These are phyloP conservation scores for Varecia variegata DNA, from an alignment of 2,797 vertebrate species.

Conservation along the genomic window DNA sequence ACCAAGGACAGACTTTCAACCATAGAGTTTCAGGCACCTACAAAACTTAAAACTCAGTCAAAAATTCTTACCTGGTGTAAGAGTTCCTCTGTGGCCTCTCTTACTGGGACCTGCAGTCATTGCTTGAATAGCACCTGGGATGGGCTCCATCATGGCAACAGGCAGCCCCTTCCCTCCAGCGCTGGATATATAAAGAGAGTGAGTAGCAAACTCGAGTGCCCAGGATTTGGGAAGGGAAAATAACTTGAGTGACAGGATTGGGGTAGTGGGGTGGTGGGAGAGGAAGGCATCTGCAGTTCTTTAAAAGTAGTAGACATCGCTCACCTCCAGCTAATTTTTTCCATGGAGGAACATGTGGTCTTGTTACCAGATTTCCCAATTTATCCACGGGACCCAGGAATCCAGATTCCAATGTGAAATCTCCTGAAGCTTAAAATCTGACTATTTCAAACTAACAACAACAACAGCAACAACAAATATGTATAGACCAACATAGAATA, in stretches of 20 bases:
- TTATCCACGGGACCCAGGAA: neutral
- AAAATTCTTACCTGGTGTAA: neutral
- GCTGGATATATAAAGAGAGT: neutral
- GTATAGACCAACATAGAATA: neutral
- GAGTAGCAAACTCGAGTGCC: neutral
- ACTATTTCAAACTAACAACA: neutral
- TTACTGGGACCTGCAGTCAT: fast-evolving
- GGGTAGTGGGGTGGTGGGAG: neutral
- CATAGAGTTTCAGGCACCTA: neutral
- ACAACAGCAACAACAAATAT: neutral
- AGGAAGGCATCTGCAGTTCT: neutral
- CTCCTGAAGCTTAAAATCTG: neutral
- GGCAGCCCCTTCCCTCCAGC: neutral
- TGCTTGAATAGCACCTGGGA: neutral
- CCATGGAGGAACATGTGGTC: neutral
- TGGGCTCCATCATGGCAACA: fast-evolving
- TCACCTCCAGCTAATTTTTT: neutral
- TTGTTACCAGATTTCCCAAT: neutral
- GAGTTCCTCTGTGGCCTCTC: neutral
- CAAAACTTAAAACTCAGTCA: neutral
- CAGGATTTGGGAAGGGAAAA: neutral
- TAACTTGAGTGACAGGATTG: neutral
- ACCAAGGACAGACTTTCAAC: neutral
- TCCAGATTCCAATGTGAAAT: neutral
- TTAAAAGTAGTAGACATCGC: neutral